Base-by-base conservation (phyloP, 92 coral and sea anemone species). In the Epizoanthus ramosus region DNA sequence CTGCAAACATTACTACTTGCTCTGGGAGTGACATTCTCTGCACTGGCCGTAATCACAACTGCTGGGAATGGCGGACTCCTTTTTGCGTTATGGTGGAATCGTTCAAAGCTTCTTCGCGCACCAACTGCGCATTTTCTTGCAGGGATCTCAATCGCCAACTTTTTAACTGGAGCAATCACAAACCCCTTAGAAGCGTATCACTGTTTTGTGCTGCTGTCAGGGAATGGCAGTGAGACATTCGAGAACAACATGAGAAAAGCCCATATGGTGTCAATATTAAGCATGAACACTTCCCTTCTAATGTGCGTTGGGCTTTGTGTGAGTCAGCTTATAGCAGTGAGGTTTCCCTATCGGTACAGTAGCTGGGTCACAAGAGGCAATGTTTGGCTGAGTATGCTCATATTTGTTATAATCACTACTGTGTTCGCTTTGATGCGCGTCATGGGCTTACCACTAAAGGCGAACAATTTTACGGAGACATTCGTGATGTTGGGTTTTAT, bases 141-240 rank as follows among this genome's bases (percentile, higher is more conserved):
- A 16, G 81, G 81, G 31, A 76, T 76, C 41, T 76, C 69, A 18
- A 76, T 76, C 70, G 81, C 81, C 33, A 76, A 76, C 47, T 21
- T 76, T 57, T 64, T 76, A 8, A 76, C 81, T 0, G 81, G 81
- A 45, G 54, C 81, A 5, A 76, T 76, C 37, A 76, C 81, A 9
- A 68, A 76, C 22, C 69, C 81, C 0, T 21, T 76, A 56, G 81
- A 76, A 9, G 81, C 81, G 3, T 76, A 76, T 60, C 70, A 68
- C 2, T 76, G 68, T 19, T 76, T 76, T 12, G 57, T 76, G 53
- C 23, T 76, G 37, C 25, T 76, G n/a, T 37, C 21, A 58, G 10
- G 24, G 35, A 35, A 76, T 19, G 31, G 37, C 23, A 39, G 43
- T 6, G 70, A 76, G 19, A 76, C 68, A 16, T 76, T 76, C 66